Conservation (phyloP, 2,888 invertebrate genomes). For the Sinodicranocentrus sp. region DNA sequence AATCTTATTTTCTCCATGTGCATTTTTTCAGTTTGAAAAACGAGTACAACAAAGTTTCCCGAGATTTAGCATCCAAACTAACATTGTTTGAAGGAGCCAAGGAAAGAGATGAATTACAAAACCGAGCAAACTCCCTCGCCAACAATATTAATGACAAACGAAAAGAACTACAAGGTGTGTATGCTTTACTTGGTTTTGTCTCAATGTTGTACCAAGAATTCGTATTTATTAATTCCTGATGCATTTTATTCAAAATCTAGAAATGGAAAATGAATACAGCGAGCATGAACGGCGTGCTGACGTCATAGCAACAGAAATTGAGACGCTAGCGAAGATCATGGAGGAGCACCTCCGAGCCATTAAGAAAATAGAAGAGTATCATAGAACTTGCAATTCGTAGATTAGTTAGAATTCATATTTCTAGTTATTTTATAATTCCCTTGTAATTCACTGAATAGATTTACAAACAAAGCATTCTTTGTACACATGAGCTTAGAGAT, state of each 20-base stretch:
- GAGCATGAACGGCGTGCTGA: constrained; percentile 83
- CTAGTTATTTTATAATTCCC: not conserved
- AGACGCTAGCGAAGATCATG: constrained; percentile 83
- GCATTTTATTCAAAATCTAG: too few species aligned
- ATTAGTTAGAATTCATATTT: not conserved
- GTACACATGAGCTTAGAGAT: not conserved
- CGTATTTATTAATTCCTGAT: too few species aligned
- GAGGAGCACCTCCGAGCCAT: constrained; percentile 82
- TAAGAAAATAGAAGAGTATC: constrained; percentile 82
- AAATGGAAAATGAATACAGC: constrained; percentile 84
- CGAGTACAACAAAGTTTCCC: constrained; percentile 86
- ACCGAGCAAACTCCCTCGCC: constrained; percentile 90
- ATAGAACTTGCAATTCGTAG: constrained; percentile 81
- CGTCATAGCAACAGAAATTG: constrained; percentile 82
- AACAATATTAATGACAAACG: constrained; percentile 87
- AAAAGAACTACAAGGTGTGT: constrained; percentile 84
- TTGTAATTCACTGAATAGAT: not conserved
- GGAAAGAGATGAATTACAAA: constrained; percentile 86
- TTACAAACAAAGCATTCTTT: constrained; percentile 30
- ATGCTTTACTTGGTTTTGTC: too few species aligned
- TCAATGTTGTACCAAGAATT: too few species aligned
- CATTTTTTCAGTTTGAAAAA: constrained; percentile 80
- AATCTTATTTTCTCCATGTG: too few species aligned
- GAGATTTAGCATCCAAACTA: constrained; percentile 85
- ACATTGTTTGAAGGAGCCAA: constrained; percentile 88